phyloP scores from a whole-genome alignment of 2,113 vertebrate species.

The Dromiciops gliroides region DNA sequence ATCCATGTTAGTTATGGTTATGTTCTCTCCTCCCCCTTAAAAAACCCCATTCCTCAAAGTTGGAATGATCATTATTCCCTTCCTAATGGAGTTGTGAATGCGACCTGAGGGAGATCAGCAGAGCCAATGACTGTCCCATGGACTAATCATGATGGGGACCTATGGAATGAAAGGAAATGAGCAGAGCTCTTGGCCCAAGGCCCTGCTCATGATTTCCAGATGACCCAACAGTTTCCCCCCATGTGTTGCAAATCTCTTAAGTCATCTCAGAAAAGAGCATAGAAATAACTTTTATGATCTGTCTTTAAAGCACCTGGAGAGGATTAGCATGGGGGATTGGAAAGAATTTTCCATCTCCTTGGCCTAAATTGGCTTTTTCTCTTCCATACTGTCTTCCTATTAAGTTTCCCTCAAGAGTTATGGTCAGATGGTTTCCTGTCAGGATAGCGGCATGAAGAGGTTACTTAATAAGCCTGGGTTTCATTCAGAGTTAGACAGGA shows the following conservation, averaged over 20 bases:
- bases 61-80: background rate
- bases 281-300: constrained; percentile 1
- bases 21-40: background rate
- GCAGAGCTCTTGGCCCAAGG: background rate
- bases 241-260: background rate
- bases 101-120: background rate
- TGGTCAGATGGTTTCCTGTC: background rate
- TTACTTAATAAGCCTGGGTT: background rate
- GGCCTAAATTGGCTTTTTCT: constrained; percentile 14
- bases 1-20: background rate
- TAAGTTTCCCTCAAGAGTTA: constrained; percentile 9
- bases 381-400: constrained; percentile 33
- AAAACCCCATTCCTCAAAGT: background rate
- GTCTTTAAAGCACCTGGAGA: background rate
- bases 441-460: background rate
- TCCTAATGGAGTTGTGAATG: background rate
- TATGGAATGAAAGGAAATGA: background rate
- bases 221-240: background rate
- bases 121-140: background rate
- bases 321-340: background rate
- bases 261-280: background rate
- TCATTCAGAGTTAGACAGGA: background rate
- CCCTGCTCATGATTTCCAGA: background rate
- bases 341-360: background rate
- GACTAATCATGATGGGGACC: background rate